Evolutionary conservation across 2,797 vertebrate species (phyloP), one percentile per base, ranked within the genome.

Genomic region (Poeciliopsis paucimaculata): DNA sequence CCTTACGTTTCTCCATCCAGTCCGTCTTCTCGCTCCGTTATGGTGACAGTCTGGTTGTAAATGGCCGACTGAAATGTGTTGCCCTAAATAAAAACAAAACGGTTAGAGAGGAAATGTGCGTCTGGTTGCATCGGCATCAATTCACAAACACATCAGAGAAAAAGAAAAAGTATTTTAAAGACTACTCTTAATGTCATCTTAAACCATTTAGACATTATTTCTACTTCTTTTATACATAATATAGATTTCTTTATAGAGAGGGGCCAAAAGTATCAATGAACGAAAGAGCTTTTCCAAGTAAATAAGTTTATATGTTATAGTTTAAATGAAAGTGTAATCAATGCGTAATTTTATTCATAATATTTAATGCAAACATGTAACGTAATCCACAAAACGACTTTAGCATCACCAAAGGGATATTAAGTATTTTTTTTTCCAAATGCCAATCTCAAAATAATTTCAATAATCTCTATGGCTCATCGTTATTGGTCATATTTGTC

Each of bases 11-110:
- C 96, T 86, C 96, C 95, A 3, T 96, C 96, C 78, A 96, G 89
- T 43, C 95, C 95, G 55, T 96, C 95, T n/a, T 96, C 95, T 60
- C 68, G 82, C 82, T 96, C 96, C 4, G 12, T 92, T 92, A 96
- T 95, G 80, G 92, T 96, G 86, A 96, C 94, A 1, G 96, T 96
- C 91, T 96, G 95, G 94, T 96, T 96, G 87, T 95, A 96, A 77
- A 96, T 86, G 39, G 95, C 93, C 0, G 91, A 94, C 90, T 96
- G 96, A 85, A 93, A 96, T 36, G 62, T n/a, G 5, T 79, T 91
- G 13, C 95, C 95, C 96, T 96, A 77, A 39, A 51, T 26, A 51
- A 73, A 47, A 49, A 75, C 11, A 75, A 47, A 41, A 49, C 31
- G 18, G 36, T 12, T 39, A 23, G 8, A 6, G 1, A 39, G 36